Conservation (phyloP, 2,113 vertebrate genomes). For the Chiloscyllium plagiosum region DNA sequence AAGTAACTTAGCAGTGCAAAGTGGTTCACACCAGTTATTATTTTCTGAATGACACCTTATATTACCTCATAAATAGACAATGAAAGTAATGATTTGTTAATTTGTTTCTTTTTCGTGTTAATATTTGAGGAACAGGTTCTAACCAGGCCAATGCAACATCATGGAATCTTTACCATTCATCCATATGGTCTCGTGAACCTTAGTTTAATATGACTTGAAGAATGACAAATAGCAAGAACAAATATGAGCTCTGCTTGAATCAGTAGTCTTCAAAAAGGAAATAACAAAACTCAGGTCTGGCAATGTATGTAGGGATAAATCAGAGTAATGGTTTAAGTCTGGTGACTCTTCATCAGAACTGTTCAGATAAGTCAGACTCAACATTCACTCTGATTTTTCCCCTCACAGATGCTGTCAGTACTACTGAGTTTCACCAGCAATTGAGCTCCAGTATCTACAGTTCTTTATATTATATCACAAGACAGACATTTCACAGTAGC, state of each 20-base stretch:
- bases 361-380: no score
- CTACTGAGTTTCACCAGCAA: no score
- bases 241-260: neutral
- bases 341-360: no score
- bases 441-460: neutral
- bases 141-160: neutral
- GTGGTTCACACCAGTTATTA: neutral
- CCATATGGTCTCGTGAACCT: neutral
- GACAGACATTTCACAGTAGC: neutral
- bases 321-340: no score
- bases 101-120: neutral
- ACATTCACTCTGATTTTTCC: no score
- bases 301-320: no score
- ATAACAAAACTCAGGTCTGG: no score
- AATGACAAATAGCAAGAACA: neutral
- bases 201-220: neutral
- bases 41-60: neutral
- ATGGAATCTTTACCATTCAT: neutral
- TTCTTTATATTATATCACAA: neutral
- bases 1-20: neutral
- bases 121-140: neutral
- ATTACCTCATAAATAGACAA: neutral
- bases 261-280: neutral
- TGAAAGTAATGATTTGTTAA: neutral
- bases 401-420: no score